These are phyloP conservation scores for Eugnorisma glareosa DNA, from an alignment of 2,888 invertebrate genomes.

Conservation along the genomic window DNA sequence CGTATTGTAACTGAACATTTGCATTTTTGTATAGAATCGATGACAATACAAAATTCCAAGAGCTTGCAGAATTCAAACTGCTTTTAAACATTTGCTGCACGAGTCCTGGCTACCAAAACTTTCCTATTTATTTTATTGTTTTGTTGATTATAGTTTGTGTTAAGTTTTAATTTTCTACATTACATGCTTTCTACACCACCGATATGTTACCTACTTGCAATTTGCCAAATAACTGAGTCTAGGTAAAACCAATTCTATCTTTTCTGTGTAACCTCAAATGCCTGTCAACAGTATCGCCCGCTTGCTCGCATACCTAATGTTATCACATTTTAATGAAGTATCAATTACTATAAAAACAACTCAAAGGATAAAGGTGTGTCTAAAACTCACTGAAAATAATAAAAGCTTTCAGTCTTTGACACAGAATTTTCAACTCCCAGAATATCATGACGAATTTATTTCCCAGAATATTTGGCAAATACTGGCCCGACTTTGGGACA, in stretches of 20 bases:
- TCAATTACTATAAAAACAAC: conserved; percentile 2
- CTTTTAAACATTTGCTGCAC: conserved; percentile 30
- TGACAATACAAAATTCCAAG: conserved; percentile 22
- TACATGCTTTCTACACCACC: not conserved
- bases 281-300: not conserved
- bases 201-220: not conserved
- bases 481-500: conserved; percentile 59
- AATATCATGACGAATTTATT: conserved; percentile 26
- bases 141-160: not conserved
- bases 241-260: not conserved
- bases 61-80: conserved; percentile 31
- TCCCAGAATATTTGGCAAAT: conserved; percentile 31
- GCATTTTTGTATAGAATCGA: conserved; percentile 29
- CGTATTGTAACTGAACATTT: conserved; percentile 15
- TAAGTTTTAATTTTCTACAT: not conserved
- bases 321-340: conserved; percentile 24
- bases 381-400: not conserved
- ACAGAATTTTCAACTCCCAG: conserved; percentile 13
- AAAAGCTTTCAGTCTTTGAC: conserved; percentile 11
- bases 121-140: conserved; percentile 17
- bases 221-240: not conserved
- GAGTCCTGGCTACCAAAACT: not conserved
- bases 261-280: not conserved
- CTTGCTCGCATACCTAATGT: not conserved
- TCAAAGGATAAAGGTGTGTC: not conserved